Base-by-base conservation (phyloP, 2,888 invertebrate genomes). In the Dicyrtomina minuta region DNA sequence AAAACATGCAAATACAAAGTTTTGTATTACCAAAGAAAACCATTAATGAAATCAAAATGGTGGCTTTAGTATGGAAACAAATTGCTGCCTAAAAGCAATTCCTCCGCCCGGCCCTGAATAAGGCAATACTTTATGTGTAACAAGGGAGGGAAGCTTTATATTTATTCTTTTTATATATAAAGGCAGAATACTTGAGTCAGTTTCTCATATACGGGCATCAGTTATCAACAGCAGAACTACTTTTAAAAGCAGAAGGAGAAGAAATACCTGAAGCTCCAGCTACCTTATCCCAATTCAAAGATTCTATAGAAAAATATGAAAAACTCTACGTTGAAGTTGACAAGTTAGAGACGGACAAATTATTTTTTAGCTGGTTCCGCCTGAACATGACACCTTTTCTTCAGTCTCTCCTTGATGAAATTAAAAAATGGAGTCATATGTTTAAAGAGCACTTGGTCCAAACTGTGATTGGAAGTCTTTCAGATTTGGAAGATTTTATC, bases 351-450 rank as follows among this genome's bases (percentile, higher is more conserved):
- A 85, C 90, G 0, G 88, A 88, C 66, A 89, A 91, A 83, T 86
- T 92, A 27, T 95, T 96, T 81, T 91, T 91, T 80, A 86, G 88
- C 26, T 97, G 96, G 96, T 95, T 96, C 82, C 85, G 88, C 70
- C 91, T 96, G 13, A 93, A 96, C 81, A 87, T 94, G 20, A 87
- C 89, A 79, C 95, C 95, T 20, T 96, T 96, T 81, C 89, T 93
- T 68, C 93, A 95, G 82, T 90, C 92, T 17, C 84, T 97, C 20
- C 84, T 96, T 8, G 95, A 95, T 80, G 91, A 90, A 1, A 91
- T 94, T 53, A 88, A 94, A 80, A 91, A 93, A 82, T 97, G 96
- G 96, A 92, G 94, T 15, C 91, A 91, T 78, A 94, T 96, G 93
- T 96, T 96, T 81, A 96, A 96, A 82, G 90, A 92, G 78, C 93